phyloP scores from a whole-genome alignment of 1,140 invertebrate genomes.

The Theocolax elegans region DNA sequence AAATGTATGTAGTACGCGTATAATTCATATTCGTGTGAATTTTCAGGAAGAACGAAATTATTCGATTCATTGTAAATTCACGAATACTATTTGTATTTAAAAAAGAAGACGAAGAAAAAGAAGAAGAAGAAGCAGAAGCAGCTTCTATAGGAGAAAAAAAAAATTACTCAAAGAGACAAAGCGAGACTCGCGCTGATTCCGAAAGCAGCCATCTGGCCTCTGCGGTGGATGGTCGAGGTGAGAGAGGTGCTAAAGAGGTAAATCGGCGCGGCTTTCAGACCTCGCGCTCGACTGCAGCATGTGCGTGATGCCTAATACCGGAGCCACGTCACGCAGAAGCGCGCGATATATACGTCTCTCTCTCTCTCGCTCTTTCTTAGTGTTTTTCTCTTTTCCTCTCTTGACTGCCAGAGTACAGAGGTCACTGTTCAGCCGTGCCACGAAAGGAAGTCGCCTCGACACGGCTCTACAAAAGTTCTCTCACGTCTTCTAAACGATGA shows the following conservation, averaged over 20 bases:
- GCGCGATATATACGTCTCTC: no score
- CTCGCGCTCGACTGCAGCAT: background rate
- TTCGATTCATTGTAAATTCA: no score
- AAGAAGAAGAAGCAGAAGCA: no score
- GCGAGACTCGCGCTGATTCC: background rate
- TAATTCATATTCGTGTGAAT: no score
- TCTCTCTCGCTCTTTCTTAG: conserved; percentile 23
- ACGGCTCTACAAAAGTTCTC: conserved; percentile 1
- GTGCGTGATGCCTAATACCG: conserved; percentile 44
- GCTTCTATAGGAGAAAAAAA: no score
- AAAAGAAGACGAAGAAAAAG: no score
- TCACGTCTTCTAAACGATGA: no score
- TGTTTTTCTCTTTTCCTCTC: no score
- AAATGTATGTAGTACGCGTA: no score
- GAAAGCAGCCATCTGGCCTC: background rate
- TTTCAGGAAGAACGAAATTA: no score
- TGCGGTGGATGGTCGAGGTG: no score
- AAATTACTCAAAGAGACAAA: background rate
- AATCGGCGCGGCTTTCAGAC: background rate
- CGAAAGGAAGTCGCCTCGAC: conserved; percentile 22
- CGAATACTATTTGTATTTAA: no score
- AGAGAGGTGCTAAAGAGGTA: conserved; percentile 4
- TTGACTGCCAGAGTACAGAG: conserved; percentile 26
- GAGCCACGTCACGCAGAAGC: conserved; percentile 62
- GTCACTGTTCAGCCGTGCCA: conserved; percentile 17